Conservation (phyloP, 2,888 invertebrate species). For the Conomelus anceps region DNA sequence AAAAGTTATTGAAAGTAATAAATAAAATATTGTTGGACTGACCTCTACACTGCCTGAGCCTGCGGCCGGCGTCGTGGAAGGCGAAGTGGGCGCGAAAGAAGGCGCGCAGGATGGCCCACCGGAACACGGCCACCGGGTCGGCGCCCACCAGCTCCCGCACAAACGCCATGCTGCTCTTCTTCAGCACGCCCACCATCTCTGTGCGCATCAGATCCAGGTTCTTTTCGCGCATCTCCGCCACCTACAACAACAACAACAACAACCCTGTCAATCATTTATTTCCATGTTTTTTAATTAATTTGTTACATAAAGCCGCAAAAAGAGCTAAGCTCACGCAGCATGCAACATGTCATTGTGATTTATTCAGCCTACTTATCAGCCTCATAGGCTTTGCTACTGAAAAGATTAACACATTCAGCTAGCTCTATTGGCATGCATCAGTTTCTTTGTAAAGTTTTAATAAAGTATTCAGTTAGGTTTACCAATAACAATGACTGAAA, state of each 20-base stretch:
- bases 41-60: constrained; percentile 55
- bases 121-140: constrained; percentile 86
- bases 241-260: constrained; percentile 43
- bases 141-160: constrained; percentile 88
- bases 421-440: too few relatives aligned
- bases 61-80: constrained; percentile 73
- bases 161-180: constrained; percentile 88
- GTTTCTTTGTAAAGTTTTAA: too few relatives aligned
- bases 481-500: too few relatives aligned
- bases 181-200: constrained; percentile 87
- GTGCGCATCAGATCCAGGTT: constrained; percentile 91
- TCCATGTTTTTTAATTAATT: too few relatives aligned
- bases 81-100: constrained; percentile 89
- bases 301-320: too few relatives aligned
- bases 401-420: too few relatives aligned
- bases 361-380: too few relatives aligned
- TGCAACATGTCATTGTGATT: too few relatives aligned
- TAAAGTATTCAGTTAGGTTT: too few relatives aligned
- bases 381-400: too few relatives aligned
- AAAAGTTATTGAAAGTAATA: too few relatives aligned
- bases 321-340: too few relatives aligned
- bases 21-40: constrained; percentile 21
- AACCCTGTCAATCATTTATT: background rate
- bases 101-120: constrained; percentile 89
- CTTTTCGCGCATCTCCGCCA: constrained; percentile 88